A percentile compares a stretch with the other conserved stretches of the same genome.
phyloP scores from a whole-genome alignment of 2,113 vertebrate species.

The Carettochelys insculpta region DNA sequence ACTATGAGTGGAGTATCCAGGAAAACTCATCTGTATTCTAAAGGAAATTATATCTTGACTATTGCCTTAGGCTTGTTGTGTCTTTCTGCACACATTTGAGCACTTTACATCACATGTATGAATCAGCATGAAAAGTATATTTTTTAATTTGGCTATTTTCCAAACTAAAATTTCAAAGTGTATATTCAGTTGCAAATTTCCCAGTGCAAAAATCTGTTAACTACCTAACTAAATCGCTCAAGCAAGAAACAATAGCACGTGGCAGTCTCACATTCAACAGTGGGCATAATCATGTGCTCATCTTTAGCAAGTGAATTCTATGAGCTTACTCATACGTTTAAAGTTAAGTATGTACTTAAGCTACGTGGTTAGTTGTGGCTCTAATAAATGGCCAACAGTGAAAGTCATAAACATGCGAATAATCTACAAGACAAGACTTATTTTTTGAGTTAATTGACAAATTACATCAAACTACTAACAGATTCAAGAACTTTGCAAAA shows the following conservation, averaged over 20 bases:
- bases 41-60: background rate
- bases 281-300: background rate
- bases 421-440: too few relatives aligned
- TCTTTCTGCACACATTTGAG: background rate
- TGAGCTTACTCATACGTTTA: background rate
- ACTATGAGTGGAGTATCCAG: background rate
- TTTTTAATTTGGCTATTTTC: background rate
- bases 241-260: background rate
- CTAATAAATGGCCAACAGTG: too few relatives aligned
- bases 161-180: background rate
- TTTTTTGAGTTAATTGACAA: too few relatives aligned
- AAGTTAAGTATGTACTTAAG: too few relatives aligned
- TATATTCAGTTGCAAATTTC: background rate
- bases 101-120: background rate
- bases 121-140: background rate
- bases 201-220: background rate
- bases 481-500: too few relatives aligned
- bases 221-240: background rate
- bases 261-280: background rate
- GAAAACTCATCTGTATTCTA: accelerated
- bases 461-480: too few relatives aligned
- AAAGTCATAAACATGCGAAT: too few relatives aligned
- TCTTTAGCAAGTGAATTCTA: background rate
- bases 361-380: too few relatives aligned
- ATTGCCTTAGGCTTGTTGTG: background rate